Conservation (phyloP, 2,888 invertebrate species). For the Drosophila acutilabella region DNA sequence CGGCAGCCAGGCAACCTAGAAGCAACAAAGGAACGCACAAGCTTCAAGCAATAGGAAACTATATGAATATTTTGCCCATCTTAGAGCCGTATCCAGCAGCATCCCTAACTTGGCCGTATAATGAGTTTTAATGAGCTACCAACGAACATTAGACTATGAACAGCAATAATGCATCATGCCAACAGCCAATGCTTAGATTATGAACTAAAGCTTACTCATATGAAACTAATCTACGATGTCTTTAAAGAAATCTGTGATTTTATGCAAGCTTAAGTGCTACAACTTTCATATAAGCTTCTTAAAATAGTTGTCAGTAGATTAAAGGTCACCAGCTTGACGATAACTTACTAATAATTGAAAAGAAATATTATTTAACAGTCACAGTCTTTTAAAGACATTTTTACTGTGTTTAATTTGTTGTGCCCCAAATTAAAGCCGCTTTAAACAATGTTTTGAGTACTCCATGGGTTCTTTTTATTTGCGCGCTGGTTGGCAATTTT, state of each 20-base stretch:
- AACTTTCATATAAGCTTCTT: too few species aligned
- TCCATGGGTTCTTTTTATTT: constrained; percentile 15
- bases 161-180: constrained; percentile 29
- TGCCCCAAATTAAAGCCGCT: neutral
- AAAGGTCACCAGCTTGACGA: too few species aligned
- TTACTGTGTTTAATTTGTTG: neutral
- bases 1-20: constrained; percentile 13
- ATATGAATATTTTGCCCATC: constrained; percentile 19
- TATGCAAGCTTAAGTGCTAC: neutral
- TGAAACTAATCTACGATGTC: constrained; percentile 8
- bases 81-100: constrained; percentile 1
- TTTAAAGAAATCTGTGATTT: constrained; percentile 8
- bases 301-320: too few species aligned
- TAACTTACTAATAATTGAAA: too few species aligned
- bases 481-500: constrained; percentile 8
- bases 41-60: constrained; percentile 40
- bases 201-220: neutral
- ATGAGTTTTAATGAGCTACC: constrained; percentile 57
- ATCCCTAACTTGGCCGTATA: constrained; percentile 18
- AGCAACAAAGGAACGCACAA: neutral
- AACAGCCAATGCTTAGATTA: constrained; percentile 8
- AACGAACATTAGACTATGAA: constrained; percentile 34
- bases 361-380: too few species aligned
- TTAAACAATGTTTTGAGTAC: constrained; percentile 12
- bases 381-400: constrained; percentile 11